These are phyloP conservation scores for Holacanthus passer DNA, from an alignment of 2,113 vertebrate species.

Conservation along the genomic window DNA sequence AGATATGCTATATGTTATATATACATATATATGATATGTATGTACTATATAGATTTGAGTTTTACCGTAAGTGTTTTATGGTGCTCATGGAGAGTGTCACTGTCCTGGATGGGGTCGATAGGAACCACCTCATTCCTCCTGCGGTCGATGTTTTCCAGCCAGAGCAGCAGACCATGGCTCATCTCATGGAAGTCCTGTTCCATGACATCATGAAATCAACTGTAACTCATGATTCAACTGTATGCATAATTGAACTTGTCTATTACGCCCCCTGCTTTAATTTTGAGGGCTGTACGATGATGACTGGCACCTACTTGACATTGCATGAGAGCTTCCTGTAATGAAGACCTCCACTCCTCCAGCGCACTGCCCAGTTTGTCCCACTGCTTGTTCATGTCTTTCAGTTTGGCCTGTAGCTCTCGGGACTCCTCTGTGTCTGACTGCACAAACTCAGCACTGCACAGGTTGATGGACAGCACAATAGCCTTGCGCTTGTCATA, in stretches of 20 bases:
- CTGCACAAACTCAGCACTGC: conserved; percentile 94
- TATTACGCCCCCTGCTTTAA: neutral
- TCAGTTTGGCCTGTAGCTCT: conserved; percentile 89
- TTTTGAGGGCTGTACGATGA: neutral
- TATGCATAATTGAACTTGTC: neutral
- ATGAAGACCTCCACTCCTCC: conserved; percentile 90
- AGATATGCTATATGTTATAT: too few species aligned
- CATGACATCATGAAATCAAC: too few species aligned
- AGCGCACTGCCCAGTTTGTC: conserved; percentile 88
- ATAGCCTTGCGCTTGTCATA: conserved; percentile 95
- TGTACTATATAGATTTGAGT: neutral
- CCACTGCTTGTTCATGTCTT: conserved; percentile 95
- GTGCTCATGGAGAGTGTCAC: conserved; percentile 89
- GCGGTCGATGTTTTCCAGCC: conserved; percentile 98
- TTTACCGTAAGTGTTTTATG: conserved; percentile 91
- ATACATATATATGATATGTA: too few species aligned
- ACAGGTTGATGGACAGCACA: conserved; percentile 95
- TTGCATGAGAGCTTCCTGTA: conserved; percentile 96
- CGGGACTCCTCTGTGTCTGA: conserved; percentile 85
- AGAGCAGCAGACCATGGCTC: conserved; percentile 95
- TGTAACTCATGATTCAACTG: neutral
- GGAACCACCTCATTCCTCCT: conserved; percentile 94
- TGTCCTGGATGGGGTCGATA: conserved; percentile 88
- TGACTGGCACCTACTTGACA: conserved; percentile 88
- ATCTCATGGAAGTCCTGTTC: conserved; percentile 97